phyloP scores from a whole-genome alignment of 1,140 invertebrate genomes.

The Brachionus koreanus region DNA sequence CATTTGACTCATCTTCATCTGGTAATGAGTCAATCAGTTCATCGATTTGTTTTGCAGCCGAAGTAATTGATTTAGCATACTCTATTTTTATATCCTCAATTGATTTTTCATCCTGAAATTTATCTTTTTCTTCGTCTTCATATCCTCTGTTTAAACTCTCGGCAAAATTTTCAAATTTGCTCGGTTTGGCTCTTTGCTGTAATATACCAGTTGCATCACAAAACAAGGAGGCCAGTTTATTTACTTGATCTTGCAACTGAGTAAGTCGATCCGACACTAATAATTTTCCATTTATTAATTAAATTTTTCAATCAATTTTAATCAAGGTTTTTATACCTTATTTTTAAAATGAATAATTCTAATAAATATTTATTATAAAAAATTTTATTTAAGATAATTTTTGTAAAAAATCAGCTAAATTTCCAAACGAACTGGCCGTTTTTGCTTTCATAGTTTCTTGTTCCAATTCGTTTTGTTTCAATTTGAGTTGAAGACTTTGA shows the following conservation, averaged over 20 bases:
- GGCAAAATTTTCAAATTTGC: slow-evolving; percentile 42
- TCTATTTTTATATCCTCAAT: slow-evolving; percentile 28
- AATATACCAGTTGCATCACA: slow-evolving; percentile 44
- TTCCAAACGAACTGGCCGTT: slow-evolving; percentile 24
- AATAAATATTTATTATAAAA: neutral
- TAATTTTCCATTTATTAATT: neutral
- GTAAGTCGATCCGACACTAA: slow-evolving; percentile 34
- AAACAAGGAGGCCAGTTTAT: slow-evolving; percentile 28
- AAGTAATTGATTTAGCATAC: slow-evolving; percentile 19
- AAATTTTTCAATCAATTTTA: neutral
- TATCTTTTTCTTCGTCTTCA: neutral
- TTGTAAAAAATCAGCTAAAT: slow-evolving; percentile 39
- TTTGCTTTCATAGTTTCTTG: neutral
- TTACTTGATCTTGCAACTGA: slow-evolving; percentile 41
- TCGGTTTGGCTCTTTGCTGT: slow-evolving; percentile 30
- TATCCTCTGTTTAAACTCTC: slow-evolving; percentile 27
- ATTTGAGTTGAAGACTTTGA: slow-evolving; percentile 30
- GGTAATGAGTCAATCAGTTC: slow-evolving; percentile 42
- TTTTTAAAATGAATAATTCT: neutral
- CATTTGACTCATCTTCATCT: slow-evolving; percentile 40
- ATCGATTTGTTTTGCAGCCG: slow-evolving; percentile 18
- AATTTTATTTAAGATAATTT: slow-evolving; percentile 41
- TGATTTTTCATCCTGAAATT: slow-evolving; percentile 39
- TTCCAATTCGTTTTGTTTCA: slow-evolving; percentile 25
- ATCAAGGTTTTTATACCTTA: neutral